These are phyloP conservation scores for Paedocypris sp. DNA, from an alignment of 2,113 vertebrate species.

Conservation along the genomic window DNA sequence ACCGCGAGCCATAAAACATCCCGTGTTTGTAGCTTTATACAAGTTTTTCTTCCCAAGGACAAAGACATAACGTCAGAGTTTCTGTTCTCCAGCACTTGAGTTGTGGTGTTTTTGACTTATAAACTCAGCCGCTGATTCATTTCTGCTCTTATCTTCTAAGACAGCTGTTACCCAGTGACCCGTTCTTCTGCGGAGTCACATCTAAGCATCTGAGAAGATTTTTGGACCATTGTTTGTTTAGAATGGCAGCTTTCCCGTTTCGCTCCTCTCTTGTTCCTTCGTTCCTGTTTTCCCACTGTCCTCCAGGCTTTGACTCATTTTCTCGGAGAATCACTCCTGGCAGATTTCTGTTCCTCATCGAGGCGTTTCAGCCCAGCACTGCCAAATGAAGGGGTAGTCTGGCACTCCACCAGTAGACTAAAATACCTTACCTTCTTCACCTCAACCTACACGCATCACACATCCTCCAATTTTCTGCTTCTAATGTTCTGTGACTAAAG, in stretches of 20 bases:
- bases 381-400: constrained; percentile 23
- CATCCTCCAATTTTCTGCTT: constrained; percentile 10
- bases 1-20: no score
- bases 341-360: constrained; percentile 36
- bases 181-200: background rate
- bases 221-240: constrained; percentile 16
- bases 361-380: constrained; percentile 29
- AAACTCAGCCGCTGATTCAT: background rate
- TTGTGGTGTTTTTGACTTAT: background rate
- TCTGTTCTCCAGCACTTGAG: no score
- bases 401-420: constrained; percentile 1
- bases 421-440: constrained; percentile 24
- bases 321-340: constrained; percentile 31
- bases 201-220: constrained; percentile 22
- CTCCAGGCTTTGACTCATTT: constrained; percentile 12
- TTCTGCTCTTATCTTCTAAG: background rate
- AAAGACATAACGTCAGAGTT: no score
- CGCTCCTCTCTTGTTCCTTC: background rate
- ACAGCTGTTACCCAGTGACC: constrained; percentile 14
- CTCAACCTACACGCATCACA: constrained; percentile 21
- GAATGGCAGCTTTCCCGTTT: constrained; percentile 13
- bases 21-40: no score
- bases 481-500: constrained; percentile 23
- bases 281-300: background rate
- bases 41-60: no score